A percentile compares a stretch with the other conserved stretches of the same genome.
Conservation (phyloP, 1,140 invertebrate genomes). For the Lepidurus arcticus region DNA sequence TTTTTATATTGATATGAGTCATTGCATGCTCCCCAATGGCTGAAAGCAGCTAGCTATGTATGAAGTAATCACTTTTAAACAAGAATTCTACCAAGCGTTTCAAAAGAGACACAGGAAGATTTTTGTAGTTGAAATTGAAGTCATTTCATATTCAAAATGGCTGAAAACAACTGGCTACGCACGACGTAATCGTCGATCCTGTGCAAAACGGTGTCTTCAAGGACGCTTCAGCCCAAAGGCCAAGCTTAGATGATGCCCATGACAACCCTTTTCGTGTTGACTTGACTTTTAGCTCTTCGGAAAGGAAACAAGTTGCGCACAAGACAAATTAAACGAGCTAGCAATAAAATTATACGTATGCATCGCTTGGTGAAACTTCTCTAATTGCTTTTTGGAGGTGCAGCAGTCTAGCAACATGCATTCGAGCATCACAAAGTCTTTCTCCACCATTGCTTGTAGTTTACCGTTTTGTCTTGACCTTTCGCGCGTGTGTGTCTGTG, state of each 20-base stretch:
- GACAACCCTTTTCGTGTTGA: constrained; percentile 8
- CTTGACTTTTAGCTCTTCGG: neutral
- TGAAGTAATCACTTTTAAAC: neutral
- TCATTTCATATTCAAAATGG: neutral
- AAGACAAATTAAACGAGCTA: neutral
- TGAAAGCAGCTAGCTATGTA: neutral
- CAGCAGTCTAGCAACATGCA: neutral
- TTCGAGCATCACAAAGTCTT: neutral
- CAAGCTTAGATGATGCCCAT: neutral
- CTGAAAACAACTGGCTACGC: neutral
- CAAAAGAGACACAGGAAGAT: neutral
- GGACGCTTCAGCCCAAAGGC: neutral
- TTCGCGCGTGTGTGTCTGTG: neutral
- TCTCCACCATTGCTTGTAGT: neutral
- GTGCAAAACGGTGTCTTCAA: neutral
- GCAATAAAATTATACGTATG: neutral
- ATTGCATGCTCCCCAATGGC: neutral
- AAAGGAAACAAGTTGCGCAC: neutral
- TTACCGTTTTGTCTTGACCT: neutral
- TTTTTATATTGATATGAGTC: neutral
- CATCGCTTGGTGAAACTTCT: neutral
- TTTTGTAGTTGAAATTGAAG: neutral
- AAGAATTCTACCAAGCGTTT: neutral
- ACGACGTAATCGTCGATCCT: neutral
- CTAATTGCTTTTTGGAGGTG: neutral